Conservation (phyloP, 2,888 invertebrate genomes). For the Monoplex corrugatus region DNA sequence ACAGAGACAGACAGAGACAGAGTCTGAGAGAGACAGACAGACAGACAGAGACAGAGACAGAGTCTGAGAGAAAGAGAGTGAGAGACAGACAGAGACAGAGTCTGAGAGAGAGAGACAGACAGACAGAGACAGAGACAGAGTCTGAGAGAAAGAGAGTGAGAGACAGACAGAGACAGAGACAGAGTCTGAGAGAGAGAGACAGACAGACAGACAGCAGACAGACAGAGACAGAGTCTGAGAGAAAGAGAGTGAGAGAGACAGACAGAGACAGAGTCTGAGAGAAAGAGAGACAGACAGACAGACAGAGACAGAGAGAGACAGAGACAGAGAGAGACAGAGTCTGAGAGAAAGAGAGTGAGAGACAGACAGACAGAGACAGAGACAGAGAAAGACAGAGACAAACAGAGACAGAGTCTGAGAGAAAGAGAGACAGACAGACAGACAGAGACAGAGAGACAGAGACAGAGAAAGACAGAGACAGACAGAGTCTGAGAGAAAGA, state of each 20-base stretch:
- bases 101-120: neutral
- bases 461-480: neutral
- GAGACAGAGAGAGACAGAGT: neutral
- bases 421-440: too few relatives aligned
- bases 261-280: neutral
- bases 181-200: neutral
- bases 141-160: neutral
- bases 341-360: neutral
- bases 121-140: neutral
- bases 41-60: neutral
- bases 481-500: too few relatives aligned
- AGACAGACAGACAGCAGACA: neutral
- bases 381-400: neutral
- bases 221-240: neutral
- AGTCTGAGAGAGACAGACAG: neutral
- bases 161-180: neutral
- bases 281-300: neutral
- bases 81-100: neutral
- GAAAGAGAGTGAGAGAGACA: slow-evolving; percentile 11
- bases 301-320: slow-evolving; percentile 1
- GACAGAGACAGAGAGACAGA: neutral
- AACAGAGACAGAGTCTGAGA: too few relatives aligned
- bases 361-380: neutral
- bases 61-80: neutral
- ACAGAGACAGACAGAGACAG: too few relatives aligned